Conservation (phyloP, 2,113 vertebrate genomes). For the Tupaia chinensis region DNA sequence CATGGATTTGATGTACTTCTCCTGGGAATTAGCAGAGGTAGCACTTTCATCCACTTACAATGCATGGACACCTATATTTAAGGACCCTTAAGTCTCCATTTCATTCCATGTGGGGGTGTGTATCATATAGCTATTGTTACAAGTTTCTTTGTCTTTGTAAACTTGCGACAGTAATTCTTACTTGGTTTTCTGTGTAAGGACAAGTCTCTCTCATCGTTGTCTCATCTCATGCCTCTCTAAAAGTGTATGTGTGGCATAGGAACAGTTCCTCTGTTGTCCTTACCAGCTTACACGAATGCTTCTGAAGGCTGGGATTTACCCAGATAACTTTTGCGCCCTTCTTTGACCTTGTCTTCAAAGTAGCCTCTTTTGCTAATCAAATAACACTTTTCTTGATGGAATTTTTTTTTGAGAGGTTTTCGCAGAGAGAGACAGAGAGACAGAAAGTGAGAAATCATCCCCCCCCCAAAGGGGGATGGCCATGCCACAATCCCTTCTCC, state of each 20-base stretch:
- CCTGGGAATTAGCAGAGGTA: neutral
- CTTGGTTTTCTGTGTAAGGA: neutral
- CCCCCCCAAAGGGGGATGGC: too few relatives aligned
- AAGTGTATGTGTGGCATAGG: neutral
- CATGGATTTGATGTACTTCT: neutral
- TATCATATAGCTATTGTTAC: neutral
- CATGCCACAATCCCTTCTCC: too few relatives aligned
- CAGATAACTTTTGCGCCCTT: neutral
- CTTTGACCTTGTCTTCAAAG: neutral
- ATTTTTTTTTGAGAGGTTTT: too few relatives aligned
- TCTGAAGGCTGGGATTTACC: neutral
- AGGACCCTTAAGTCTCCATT: neutral
- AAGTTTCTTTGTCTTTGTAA: neutral
- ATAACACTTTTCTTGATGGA: slow-evolving; percentile 1
- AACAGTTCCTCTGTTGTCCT: neutral
- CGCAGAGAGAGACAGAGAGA: too few relatives aligned
- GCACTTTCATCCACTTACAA: neutral
- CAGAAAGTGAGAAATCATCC: too few relatives aligned
- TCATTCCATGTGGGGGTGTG: neutral
- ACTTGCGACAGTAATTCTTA: neutral
- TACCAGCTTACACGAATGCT: neutral
- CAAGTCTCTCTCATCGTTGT: neutral
- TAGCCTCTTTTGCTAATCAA: neutral
- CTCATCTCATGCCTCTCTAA: neutral
- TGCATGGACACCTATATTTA: neutral